These are phyloP conservation scores for Celastrina argiolus DNA, from an alignment of 2,888 invertebrate species.

Conservation along the genomic window DNA sequence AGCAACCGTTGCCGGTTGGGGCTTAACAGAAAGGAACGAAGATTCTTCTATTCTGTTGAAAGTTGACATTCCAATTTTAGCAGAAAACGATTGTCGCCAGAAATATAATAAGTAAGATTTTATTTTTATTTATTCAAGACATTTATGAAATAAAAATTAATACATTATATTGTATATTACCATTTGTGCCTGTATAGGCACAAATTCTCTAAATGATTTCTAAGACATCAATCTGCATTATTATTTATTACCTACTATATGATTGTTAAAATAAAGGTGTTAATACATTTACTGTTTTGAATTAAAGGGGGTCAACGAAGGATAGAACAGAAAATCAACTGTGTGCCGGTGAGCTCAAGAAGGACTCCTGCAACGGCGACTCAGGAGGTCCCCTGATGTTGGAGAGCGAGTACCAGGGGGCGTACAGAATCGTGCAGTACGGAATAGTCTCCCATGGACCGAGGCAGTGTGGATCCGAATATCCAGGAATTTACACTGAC, in stretches of 20 bases:
- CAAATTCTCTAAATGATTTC: too few relatives aligned
- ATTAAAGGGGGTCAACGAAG: background rate
- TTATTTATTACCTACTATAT: too few relatives aligned
- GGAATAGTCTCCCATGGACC: constrained; percentile 43
- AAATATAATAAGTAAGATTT: constrained; percentile 25
- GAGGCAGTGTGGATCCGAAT: constrained; percentile 42
- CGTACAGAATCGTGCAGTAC: constrained; percentile 37
- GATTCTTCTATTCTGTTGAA: constrained; percentile 26
- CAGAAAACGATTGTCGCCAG: constrained; percentile 15
- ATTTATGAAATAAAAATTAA: too few relatives aligned
- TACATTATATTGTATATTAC: too few relatives aligned
- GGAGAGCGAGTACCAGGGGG: constrained; percentile 27
- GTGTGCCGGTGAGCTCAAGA: constrained; percentile 57
- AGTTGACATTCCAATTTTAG: constrained; percentile 26
- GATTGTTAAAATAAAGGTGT: background rate
- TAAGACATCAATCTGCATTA: too few relatives aligned
- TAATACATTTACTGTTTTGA: background rate
- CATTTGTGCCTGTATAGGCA: too few relatives aligned
- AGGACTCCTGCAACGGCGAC: constrained; percentile 81
- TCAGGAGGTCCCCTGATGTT: constrained; percentile 81
- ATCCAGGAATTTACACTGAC: constrained; percentile 66
- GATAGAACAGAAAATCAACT: constrained; percentile 33
- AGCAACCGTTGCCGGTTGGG: constrained; percentile 31
- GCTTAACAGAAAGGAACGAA: constrained; percentile 23
- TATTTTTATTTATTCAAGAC: background rate